These are phyloP conservation scores for Cyprinella venusta DNA, from an alignment of 2,797 vertebrate genomes.

Conservation along the genomic window DNA sequence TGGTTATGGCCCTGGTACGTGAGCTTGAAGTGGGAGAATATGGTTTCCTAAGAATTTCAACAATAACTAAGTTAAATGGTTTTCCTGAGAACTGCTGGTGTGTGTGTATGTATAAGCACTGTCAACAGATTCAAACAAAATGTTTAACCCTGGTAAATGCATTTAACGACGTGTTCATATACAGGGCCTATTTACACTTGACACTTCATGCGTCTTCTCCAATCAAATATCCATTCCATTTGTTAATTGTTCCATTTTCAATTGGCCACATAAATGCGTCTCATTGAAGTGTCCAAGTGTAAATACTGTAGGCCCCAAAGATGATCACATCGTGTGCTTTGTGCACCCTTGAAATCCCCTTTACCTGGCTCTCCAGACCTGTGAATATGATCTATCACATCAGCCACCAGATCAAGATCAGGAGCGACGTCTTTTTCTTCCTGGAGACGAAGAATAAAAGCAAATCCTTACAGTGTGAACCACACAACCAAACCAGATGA, in stretches of 20 bases:
- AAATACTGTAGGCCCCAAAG: not conserved
- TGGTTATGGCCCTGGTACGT: too few species aligned
- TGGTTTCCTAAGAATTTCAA: too few species aligned
- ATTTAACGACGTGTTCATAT: too few species aligned
- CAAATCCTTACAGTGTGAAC: not conserved
- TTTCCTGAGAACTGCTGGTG: too few species aligned
- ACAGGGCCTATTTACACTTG: not conserved
- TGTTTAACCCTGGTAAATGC: too few species aligned
- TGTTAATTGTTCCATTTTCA: too few species aligned
- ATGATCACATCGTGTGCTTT: not conserved
- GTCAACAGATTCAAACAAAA: too few species aligned
- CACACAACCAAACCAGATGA: not conserved
- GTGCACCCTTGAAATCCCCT: not conserved
- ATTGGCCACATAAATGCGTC: not conserved
- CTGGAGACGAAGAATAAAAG: conserved; percentile 54
- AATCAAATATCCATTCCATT: not conserved
- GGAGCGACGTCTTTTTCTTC: conserved; percentile 77
- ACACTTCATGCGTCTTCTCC: not conserved
- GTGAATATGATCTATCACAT: conserved; percentile 90
- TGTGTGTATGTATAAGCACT: too few species aligned
- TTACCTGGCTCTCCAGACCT: conserved; percentile 85
- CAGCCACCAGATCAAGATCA: conserved; percentile 85
- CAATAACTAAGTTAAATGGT: too few species aligned
- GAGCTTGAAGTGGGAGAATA: too few species aligned
- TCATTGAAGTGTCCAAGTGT: not conserved